phyloP scores from a whole-genome alignment of 53 echinoderm and acorn worm species.

The Pentamera pediparva region DNA sequence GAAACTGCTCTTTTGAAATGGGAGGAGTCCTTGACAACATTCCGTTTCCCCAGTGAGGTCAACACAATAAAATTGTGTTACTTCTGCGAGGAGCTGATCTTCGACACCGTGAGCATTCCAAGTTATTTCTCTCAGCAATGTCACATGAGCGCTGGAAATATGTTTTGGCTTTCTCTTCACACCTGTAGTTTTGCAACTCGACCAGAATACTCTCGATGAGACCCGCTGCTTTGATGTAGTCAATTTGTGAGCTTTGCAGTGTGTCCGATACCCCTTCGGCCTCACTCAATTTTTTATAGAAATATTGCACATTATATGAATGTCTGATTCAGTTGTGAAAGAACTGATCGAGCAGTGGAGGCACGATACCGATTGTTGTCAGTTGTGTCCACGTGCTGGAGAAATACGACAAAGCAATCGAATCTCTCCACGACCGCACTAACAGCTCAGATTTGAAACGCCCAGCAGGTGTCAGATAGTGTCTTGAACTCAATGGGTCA shows the following conservation, averaged over 20 bases:
- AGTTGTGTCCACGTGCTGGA: slow-evolving; percentile 29
- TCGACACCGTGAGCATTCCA: background rate
- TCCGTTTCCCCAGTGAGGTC: background rate
- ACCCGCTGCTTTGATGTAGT: background rate
- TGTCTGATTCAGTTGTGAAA: slow-evolving; percentile 20
- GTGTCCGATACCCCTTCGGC: slow-evolving; percentile 18
- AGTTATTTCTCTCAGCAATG: slow-evolving; percentile 15
- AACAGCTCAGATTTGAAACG: slow-evolving; percentile 29
- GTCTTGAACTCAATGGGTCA: slow-evolving; percentile 27
- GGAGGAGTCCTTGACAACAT: background rate
- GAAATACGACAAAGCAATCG: slow-evolving; percentile 13
- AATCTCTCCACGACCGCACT: slow-evolving; percentile 25
- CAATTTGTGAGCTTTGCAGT: slow-evolving; percentile 8
- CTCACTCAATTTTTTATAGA: slow-evolving; percentile 4
- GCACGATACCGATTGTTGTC: slow-evolving; percentile 20
- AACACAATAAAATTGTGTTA: background rate
- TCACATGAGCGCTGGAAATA: slow-evolving; percentile 50
- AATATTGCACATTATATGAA: slow-evolving; percentile 19
- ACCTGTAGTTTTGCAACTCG: background rate
- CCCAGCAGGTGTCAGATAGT: slow-evolving; percentile 42
- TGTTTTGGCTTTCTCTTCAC: slow-evolving; percentile 36
- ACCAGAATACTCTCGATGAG: slow-evolving; percentile 17
- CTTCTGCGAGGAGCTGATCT: too few relatives aligned
- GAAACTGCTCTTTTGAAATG: slow-evolving; percentile 1
- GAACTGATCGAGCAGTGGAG: slow-evolving; percentile 19